A percentile compares a stretch with the other conserved stretches of the same genome.
These are phyloP conservation scores for Cerceris ruficornis DNA, from an alignment of 2,888 invertebrate genomes.

Conservation along the genomic window DNA sequence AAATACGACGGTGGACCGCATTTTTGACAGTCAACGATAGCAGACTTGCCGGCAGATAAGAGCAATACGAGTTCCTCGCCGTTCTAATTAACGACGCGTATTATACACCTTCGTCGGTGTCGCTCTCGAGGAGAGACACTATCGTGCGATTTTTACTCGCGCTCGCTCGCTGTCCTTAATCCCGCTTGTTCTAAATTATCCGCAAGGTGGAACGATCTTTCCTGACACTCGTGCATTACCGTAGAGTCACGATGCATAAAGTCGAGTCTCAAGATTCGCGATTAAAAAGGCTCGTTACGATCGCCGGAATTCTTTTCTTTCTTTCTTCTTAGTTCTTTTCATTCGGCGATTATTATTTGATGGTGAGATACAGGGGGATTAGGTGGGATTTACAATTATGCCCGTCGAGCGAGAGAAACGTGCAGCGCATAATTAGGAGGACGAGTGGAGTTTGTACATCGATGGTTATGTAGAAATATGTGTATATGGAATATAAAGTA, in stretches of 20 bases:
- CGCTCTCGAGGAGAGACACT: not conserved
- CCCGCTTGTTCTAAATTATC: too few species aligned
- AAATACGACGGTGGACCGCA: constrained; percentile 38
- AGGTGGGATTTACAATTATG: constrained; percentile 30
- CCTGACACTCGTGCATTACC: too few species aligned
- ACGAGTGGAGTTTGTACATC: too few species aligned
- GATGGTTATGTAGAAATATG: too few species aligned
- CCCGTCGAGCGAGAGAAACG: constrained; percentile 1
- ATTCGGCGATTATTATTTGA: constrained; percentile 6
- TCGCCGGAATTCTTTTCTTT: not conserved
- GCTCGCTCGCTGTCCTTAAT: too few species aligned
- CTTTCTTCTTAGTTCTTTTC: not conserved
- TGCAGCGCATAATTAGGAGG: not conserved
- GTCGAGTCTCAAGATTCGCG: too few species aligned
- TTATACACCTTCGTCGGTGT: constrained; percentile 3
- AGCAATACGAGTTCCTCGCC: not conserved
- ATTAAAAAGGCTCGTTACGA: too few species aligned
- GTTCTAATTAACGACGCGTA: constrained; percentile 52
- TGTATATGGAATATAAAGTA: not conserved
- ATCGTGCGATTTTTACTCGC: not conserved
- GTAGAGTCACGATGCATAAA: too few species aligned
- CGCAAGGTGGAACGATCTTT: too few species aligned
- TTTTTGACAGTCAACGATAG: constrained; percentile 54
- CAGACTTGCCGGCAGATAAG: constrained; percentile 50
- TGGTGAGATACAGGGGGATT: constrained; percentile 12